A percentile compares a stretch with the other conserved stretches of the same genome.
These are phyloP conservation scores for Montipora cactus DNA, from an alignment of 64 coral and sea anemone genomes.

Conservation along the genomic window DNA sequence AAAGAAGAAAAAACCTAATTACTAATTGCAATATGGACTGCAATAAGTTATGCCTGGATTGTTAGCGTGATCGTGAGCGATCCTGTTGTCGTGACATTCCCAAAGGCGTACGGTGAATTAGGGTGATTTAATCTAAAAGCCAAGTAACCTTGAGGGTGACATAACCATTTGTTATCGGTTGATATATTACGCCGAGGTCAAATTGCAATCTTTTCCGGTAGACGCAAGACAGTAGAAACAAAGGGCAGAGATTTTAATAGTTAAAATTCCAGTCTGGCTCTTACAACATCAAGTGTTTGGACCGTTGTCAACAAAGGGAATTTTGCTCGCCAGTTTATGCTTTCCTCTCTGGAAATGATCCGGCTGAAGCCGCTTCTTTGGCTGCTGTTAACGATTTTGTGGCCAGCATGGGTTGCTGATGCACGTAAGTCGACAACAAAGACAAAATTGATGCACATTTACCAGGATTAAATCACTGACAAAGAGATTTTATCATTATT, in stretches of 20 bases:
- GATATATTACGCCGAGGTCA: constrained; percentile 23
- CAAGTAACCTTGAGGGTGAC: neutral
- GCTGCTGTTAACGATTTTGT: neutral
- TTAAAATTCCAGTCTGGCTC: constrained; percentile 11
- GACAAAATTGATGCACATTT: neutral
- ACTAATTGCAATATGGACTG: neutral
- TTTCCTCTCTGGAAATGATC: neutral
- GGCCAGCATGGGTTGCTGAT: neutral
- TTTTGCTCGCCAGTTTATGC: neutral
- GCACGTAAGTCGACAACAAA: constrained; percentile 8
- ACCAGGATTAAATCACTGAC: neutral
- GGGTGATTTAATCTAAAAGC: neutral
- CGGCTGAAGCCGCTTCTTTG: neutral
- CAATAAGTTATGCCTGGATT: neutral
- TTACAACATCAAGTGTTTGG: neutral
- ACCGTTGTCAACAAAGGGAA: neutral
- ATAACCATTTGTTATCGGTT: neutral
- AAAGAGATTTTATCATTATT: neutral
- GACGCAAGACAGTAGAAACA: neutral
- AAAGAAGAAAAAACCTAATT: neutral
- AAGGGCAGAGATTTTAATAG: neutral
- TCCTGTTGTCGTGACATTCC: neutral
- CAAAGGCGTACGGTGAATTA: neutral
- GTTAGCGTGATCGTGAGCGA: neutral
- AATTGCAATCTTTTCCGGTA: neutral